phyloP scores from a whole-genome alignment of 1,140 invertebrate genomes.

The Campodea augens region DNA sequence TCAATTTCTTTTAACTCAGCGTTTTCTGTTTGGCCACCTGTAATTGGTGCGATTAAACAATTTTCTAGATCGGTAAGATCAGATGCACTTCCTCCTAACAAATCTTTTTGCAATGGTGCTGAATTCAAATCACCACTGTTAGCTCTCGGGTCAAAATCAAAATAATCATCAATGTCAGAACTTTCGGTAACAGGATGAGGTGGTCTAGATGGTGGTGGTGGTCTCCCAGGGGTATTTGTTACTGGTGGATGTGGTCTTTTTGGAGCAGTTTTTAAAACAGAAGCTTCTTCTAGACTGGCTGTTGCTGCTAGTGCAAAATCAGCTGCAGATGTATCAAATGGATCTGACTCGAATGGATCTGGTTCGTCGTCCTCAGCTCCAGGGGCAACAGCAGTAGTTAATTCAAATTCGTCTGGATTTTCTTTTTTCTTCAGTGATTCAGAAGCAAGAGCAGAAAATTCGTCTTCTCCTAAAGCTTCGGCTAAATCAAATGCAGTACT shows the following conservation, averaged over 20 bases:
- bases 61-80: constrained; percentile 48
- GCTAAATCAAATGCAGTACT: no score
- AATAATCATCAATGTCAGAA: constrained; percentile 7
- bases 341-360: constrained; percentile 11
- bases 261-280: constrained; percentile 22
- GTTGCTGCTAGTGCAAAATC: constrained; percentile 14
- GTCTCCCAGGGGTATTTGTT: neutral
- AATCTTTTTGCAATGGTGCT: constrained; percentile 24
- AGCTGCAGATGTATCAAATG: constrained; percentile 18
- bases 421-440: constrained; percentile 39
- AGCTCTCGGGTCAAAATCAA: neutral
- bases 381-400: constrained; percentile 8
- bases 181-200: constrained; percentile 12
- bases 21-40: constrained; percentile 26
- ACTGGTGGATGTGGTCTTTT: constrained; percentile 4
- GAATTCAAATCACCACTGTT: no score
- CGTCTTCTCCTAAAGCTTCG: no score
- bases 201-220: neutral
- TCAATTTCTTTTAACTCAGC: constrained; percentile 29
- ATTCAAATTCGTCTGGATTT: constrained; percentile 11
- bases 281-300: constrained; percentile 4
- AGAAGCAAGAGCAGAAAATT: constrained; percentile 49
- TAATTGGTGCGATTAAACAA: constrained; percentile 40
- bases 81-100: constrained; percentile 49
- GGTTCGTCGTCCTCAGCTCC: neutral